phyloP scores from a whole-genome alignment of 2,113 vertebrate species.

The Sebastes schlegelii region DNA sequence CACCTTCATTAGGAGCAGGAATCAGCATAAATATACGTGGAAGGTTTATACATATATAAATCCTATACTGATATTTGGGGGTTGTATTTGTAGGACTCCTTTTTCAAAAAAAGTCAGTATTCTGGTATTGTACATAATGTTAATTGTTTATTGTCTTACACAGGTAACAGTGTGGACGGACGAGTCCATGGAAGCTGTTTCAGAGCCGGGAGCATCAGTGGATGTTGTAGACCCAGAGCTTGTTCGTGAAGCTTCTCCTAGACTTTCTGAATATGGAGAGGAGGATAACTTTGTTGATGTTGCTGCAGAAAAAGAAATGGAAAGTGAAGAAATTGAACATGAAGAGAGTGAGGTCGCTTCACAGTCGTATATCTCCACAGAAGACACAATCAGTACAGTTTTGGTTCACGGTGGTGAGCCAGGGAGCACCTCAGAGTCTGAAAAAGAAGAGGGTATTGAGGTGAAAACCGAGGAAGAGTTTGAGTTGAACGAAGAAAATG shows the following conservation, averaged over 20 bases:
- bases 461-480: constrained; percentile 18
- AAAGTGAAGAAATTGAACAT: neutral
- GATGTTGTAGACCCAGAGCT: constrained; percentile 10
- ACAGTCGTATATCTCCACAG: neutral
- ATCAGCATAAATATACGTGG: neutral
- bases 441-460: neutral
- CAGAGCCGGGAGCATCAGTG: neutral
- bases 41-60: neutral
- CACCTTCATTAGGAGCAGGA: neutral
- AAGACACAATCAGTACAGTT: neutral
- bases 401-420: neutral
- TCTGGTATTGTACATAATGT: neutral
- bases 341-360: neutral
- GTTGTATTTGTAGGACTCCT: neutral
- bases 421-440: neutral
- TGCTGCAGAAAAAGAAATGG: neutral
- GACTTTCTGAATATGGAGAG: neutral
- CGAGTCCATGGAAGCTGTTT: constrained; percentile 25
- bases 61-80: neutral
- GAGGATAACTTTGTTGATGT: neutral
- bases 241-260: neutral
- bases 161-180: constrained; percentile 44
- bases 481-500: neutral
- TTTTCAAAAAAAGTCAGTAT: neutral
- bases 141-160: neutral